Percentiles rank a stretch among this genome's conserved stretches.
These are phyloP conservation scores for Hipposideros armiger DNA, from an alignment of 2,113 vertebrate species.

Conservation along the genomic window DNA sequence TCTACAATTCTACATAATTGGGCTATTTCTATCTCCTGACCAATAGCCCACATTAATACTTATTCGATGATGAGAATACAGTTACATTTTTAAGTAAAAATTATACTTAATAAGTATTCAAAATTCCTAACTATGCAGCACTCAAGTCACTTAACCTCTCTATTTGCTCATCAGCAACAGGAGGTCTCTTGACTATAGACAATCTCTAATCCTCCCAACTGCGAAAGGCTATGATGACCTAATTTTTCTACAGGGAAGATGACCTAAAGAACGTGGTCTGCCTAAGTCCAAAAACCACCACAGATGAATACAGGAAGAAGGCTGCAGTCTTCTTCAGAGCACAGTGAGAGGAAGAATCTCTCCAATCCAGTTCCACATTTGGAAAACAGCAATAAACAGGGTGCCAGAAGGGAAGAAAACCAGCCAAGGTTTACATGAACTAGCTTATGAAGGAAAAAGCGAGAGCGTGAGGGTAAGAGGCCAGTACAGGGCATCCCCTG, in stretches of 20 bases:
- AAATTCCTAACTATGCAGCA: constrained; percentile 10
- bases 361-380: background rate
- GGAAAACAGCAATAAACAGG: background rate
- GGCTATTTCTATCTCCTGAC: constrained; percentile 44
- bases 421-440: background rate
- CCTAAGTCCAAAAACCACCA: background rate
- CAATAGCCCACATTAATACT: constrained; percentile 34
- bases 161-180: background rate
- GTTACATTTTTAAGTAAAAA: constrained; percentile 55
- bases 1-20: constrained; percentile 64
- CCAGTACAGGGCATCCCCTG: background rate
- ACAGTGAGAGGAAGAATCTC: background rate
- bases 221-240: background rate
- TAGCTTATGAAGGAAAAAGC: background rate
- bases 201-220: background rate
- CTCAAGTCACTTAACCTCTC: constrained; percentile 37
- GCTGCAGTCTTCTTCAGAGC: background rate
- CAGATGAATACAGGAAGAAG: background rate
- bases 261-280: background rate
- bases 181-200: background rate
- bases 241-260: background rate
- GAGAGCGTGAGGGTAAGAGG: background rate
- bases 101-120: constrained; percentile 39
- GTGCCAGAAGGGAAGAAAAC: background rate
- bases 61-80: constrained; percentile 45